A percentile compares a stretch with the other conserved stretches of the same genome.
These are phyloP conservation scores for Falco cherrug DNA, from an alignment of 2,797 vertebrate genomes.

Conservation along the genomic window DNA sequence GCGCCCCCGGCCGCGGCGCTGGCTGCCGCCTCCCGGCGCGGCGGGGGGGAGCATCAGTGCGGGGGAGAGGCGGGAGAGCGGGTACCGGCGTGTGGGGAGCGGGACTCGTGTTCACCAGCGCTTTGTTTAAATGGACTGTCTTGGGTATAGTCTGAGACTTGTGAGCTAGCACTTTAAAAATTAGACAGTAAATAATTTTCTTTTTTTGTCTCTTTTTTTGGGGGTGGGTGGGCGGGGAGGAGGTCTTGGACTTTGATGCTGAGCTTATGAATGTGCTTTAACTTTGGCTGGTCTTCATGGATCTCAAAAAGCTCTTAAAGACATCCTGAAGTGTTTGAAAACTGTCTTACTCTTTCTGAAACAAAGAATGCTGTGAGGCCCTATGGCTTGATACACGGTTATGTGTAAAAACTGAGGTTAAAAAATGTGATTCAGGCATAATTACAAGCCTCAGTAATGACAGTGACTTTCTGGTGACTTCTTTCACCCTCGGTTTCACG, in stretches of 20 bases:
- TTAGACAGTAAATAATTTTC: neutral
- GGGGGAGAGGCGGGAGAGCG: too few relatives aligned
- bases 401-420: neutral
- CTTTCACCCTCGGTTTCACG: neutral
- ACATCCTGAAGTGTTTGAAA: neutral
- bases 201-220: neutral
- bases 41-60: neutral
- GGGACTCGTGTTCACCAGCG: neutral
- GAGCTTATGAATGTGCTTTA: neutral
- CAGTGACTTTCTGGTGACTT: neutral
- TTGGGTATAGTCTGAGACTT: neutral
- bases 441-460: neutral
- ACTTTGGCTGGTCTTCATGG: neutral
- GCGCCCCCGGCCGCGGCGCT: neutral
- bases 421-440: neutral
- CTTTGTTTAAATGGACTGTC: neutral
- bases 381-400: neutral
- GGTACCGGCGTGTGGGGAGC: too few relatives aligned
- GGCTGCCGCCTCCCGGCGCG: neutral
- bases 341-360: neutral
- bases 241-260: neutral
- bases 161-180: neutral
- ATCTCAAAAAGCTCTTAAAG: neutral
- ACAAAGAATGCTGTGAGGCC: neutral
- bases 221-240: fast-evolving